phyloP scores from a whole-genome alignment of 2,113 vertebrate species.

The Sula dactylatra region DNA sequence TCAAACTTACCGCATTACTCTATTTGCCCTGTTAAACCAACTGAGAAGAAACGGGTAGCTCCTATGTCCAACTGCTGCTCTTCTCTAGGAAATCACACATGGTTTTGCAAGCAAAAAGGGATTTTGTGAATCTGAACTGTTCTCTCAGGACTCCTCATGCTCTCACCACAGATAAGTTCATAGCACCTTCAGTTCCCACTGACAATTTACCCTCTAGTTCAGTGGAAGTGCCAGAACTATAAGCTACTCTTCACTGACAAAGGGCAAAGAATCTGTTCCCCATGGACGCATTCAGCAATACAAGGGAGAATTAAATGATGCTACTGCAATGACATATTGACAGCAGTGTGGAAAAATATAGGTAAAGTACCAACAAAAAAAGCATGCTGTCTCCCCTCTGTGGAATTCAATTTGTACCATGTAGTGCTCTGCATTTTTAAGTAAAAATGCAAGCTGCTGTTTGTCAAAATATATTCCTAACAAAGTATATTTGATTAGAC shows the following conservation, averaged over 20 bases:
- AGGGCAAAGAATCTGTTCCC: neutral
- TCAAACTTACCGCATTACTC: neutral
- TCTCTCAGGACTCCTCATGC: neutral
- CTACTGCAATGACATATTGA: neutral
- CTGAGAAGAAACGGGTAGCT: neutral
- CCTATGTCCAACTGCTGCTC: neutral
- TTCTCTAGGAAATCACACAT: neutral
- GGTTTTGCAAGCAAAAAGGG: neutral
- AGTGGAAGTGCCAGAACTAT: neutral
- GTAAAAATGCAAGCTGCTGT: neutral
- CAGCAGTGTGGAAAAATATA: neutral
- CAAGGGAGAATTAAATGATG: neutral
- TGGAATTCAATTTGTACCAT: slow-evolving; percentile 12
- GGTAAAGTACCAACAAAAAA: neutral
- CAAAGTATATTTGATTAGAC: neutral
- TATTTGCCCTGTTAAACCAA: neutral
- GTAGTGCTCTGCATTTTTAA: neutral
- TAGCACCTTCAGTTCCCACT: neutral
- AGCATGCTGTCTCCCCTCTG: neutral
- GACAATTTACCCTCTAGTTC: neutral
- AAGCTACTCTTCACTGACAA: neutral
- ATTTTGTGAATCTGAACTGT: neutral
- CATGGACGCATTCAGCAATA: neutral
- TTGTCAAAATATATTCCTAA: neutral
- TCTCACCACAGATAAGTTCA: neutral